Evolutionary conservation across 2,113 vertebrate genomes (phyloP).

Genomic region (Zapus hudsonius): DNA sequence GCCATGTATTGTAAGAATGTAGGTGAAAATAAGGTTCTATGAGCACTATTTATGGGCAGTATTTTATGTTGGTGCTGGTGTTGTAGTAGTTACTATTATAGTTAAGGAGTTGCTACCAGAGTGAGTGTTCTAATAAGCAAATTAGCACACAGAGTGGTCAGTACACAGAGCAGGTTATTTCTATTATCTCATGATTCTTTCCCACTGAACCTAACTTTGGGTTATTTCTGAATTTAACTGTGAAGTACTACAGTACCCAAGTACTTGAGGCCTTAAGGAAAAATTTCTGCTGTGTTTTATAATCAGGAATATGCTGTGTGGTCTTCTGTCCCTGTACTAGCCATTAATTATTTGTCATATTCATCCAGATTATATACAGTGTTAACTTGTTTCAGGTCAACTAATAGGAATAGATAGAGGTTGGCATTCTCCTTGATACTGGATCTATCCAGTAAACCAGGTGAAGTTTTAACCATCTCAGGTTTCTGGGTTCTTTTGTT

Average conservation of each 20-base stretch:
- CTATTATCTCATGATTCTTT: neutral
- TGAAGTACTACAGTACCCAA: neutral
- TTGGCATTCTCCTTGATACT: neutral
- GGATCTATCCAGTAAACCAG: neutral
- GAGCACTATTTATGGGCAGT: neutral
- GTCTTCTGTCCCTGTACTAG: neutral
- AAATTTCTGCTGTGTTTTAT: neutral
- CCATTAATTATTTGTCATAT: neutral
- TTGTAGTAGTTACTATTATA: neutral
- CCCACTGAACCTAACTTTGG: fast-evolving
- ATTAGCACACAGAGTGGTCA: too few species aligned
- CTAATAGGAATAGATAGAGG: neutral
- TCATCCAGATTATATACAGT: neutral
- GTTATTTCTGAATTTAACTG: neutral
- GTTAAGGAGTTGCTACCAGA: neutral
- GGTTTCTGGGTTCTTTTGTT: neutral
- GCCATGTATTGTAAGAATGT: neutral
- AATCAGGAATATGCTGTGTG: neutral
- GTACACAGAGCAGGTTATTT: neutral
- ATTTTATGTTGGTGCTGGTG: too few species aligned
- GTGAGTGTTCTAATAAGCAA: neutral
- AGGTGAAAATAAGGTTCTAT: neutral
- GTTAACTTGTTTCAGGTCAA: neutral
- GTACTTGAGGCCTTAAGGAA: neutral
- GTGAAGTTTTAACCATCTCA: fast-evolving